Evolutionary conservation across 2,888 invertebrate genomes (phyloP), one percentile per base, ranked within the genome.

Genomic region (Ichneumoninae sp.): DNA sequence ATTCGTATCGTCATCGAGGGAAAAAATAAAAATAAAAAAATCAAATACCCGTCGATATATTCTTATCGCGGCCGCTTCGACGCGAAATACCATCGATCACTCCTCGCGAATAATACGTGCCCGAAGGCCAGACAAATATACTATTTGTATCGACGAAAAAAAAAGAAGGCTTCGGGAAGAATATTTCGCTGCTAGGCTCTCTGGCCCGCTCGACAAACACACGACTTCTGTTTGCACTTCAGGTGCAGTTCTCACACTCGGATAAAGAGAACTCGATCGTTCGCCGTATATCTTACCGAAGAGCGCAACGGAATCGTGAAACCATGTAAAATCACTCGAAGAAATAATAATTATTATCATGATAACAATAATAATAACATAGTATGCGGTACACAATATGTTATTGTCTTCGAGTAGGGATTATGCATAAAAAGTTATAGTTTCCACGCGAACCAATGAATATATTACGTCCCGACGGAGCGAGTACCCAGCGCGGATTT

Each of bases 201-300:
- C 65, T 33, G 70, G 40, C 16, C 16, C 72, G 76, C 47, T 77
- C 66, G 77, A 71, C 77, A 77, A 76, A 77, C 60, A 69, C 68
- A 16, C 19, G 57, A 72, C 74, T 68, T 84, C 83, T 86, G 77
- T 90, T 90, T 89, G 85, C 89, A 86, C 86, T 89, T 88, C 88
- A 89, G 89, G 89, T 89, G 88, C 84, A 88, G 87, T 89, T 90
- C 89, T 89, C 90, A 90, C 88, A 90, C 81, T 83, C 83, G 69
- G 84, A 86, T 85, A 80, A 70, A 75, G 26, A 2, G n/a, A 62
- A 33, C 36, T 33, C 74, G 47, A 65, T 65, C 74, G 62, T 13
- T 72, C 40, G 57, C 26, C 13, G 22, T 57, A 4, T 22, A 22
- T 57, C 57, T 10, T 13, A 1, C 33, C 33, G 72, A 74, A 33